A percentile compares a stretch with the other conserved stretches of the same genome.
Evolutionary conservation across 2,113 vertebrate species (phyloP).

Genomic region (Takifugu bimaculatus): DNA sequence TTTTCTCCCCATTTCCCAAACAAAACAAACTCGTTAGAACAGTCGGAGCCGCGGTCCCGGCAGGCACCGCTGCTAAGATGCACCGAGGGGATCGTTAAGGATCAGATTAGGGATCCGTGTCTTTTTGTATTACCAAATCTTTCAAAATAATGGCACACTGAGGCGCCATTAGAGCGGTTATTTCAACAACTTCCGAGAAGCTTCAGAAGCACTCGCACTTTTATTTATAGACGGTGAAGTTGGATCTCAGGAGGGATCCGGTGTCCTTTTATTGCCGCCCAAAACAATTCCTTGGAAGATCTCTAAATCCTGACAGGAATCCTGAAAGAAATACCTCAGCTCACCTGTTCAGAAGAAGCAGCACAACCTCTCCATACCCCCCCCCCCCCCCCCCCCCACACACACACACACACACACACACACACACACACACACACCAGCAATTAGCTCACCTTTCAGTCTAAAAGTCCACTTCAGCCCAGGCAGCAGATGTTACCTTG

Average conservation of each 20-base stretch:
- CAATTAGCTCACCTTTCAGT: slow-evolving; percentile 66
- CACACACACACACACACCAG: background rate
- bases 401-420: no score
- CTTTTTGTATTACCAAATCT: slow-evolving; percentile 5
- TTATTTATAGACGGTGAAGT: slow-evolving; percentile 25
- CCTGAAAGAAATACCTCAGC: slow-evolving; percentile 45
- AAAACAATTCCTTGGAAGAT: slow-evolving; percentile 34
- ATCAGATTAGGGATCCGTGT: background rate
- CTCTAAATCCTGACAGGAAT: slow-evolving; percentile 44
- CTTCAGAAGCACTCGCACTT: slow-evolving; percentile 8
- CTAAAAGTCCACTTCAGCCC: slow-evolving; percentile 38
- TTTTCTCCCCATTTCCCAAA: slow-evolving; percentile 30
- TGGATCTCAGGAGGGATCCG: slow-evolving; percentile 7
- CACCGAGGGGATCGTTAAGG: background rate
- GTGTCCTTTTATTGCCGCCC: slow-evolving; percentile 26
- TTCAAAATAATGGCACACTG: slow-evolving; percentile 10
- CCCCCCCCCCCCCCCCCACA: no score
- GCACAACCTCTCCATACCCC: slow-evolving; percentile 10
- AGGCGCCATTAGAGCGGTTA: slow-evolving; percentile 1
- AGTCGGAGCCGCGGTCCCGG: background rate
- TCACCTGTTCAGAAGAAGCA: slow-evolving; percentile 48
- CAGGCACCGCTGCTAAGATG: background rate
- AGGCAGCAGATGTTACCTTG: slow-evolving; percentile 74
- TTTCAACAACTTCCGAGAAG: slow-evolving; percentile 27
- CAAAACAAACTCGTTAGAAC: slow-evolving; percentile 35